These are phyloP conservation scores for Sceloporus tristichus DNA, from an alignment of 2,113 vertebrate genomes.

Conservation along the genomic window DNA sequence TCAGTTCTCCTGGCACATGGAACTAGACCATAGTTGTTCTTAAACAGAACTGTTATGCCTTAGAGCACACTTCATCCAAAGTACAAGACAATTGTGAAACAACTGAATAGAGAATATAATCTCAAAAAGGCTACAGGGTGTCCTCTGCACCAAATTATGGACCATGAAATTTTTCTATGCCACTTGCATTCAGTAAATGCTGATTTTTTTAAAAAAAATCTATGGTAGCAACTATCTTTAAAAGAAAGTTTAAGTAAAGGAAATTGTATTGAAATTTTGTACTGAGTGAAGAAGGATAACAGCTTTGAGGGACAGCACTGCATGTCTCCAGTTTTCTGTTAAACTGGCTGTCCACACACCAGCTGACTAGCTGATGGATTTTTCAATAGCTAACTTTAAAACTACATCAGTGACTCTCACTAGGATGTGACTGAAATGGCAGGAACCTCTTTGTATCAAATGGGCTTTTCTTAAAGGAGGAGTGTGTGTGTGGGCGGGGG, in stretches of 20 bases:
- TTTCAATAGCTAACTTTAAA: conserved; percentile 30
- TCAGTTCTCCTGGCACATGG: conserved; percentile 42
- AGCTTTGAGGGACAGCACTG: conserved; percentile 44
- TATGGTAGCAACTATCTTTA: conserved; percentile 44
- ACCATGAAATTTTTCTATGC: conserved; percentile 48
- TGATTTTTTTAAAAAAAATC: conserved; percentile 51
- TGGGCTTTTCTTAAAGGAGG: neutral
- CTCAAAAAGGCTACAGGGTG: conserved; percentile 42
- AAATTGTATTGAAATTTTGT: conserved; percentile 55
- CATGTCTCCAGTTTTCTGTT: conserved; percentile 30
- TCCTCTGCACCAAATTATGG: conserved; percentile 55
- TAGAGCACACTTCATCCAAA: conserved; percentile 64
- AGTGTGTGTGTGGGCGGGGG: too few relatives aligned
- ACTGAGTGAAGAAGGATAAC: conserved; percentile 46
- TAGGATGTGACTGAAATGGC: conserved; percentile 11
- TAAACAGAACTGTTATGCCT: conserved; percentile 66
- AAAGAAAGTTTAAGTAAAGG: conserved; percentile 31
- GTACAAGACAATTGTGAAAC: conserved; percentile 60
- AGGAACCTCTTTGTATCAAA: conserved; percentile 29
- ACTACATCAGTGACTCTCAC: conserved; percentile 4
- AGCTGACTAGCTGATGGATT: conserved; percentile 34
- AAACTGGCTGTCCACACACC: conserved; percentile 19
- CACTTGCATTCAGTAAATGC: conserved; percentile 49
- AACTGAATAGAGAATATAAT: conserved; percentile 60
- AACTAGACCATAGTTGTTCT: conserved; percentile 53